A percentile compares a stretch with the other conserved stretches of the same genome.
Conservation (phyloP, 2,113 vertebrate genomes). For the Galemys pyrenaicus region DNA sequence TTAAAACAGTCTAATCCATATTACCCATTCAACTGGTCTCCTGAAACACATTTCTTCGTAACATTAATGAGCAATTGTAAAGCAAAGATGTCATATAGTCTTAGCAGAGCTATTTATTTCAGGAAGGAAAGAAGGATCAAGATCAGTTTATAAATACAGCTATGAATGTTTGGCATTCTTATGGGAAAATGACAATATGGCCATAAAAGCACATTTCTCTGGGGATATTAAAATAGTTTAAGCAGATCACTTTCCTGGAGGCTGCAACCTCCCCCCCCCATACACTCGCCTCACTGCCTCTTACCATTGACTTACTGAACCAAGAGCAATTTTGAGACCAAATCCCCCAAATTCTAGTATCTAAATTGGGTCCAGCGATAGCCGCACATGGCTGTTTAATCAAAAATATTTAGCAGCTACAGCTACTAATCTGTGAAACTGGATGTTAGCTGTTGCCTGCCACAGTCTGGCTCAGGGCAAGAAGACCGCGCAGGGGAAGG, state of each 20-base stretch:
- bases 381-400: neutral
- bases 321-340: neutral
- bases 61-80: conserved; percentile 11
- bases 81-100: neutral
- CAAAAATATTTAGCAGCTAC: conserved; percentile 40
- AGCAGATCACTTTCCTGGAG: neutral
- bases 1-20: neutral
- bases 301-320: conserved; percentile 14
- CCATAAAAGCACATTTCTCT: conserved; percentile 27
- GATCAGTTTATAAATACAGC: neutral
- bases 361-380: conserved; percentile 12
- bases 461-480: neutral
- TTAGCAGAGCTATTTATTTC: neutral
- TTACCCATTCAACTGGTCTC: neutral
- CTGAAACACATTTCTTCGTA: neutral
- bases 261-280: neutral
- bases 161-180: neutral
- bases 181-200: conserved; percentile 22
- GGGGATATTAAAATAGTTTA: neutral
- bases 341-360: conserved; percentile 5
- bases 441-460: neutral
- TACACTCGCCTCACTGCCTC: neutral
- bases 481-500: neutral
- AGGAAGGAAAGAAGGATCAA: conserved; percentile 19
- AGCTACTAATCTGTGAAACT: conserved; percentile 53